Evolutionary conservation across 2,797 vertebrate genomes (phyloP).

Genomic region (Lepidocolaptes lacrymiger): DNA sequence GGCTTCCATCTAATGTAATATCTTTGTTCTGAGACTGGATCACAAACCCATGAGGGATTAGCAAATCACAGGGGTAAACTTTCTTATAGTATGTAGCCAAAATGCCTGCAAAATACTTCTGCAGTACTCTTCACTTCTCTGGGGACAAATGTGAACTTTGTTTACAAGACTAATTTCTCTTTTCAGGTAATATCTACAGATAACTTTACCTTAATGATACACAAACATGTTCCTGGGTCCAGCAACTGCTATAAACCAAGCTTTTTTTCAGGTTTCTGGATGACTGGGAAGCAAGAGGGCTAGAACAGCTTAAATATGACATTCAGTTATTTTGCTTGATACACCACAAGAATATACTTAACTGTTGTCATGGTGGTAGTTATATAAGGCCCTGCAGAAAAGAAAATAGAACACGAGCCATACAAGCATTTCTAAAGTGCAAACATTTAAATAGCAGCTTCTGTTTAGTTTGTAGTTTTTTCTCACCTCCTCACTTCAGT

Average conservation of each 20-base stretch:
- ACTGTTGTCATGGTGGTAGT: not conserved
- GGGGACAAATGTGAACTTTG: not conserved
- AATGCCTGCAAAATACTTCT: not conserved
- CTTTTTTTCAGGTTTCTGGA: not conserved
- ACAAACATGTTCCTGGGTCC: not conserved
- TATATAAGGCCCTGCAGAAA: not conserved
- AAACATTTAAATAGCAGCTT: conserved; percentile 4
- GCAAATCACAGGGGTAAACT: not conserved
- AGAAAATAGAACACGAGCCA: not conserved
- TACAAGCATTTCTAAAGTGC: not conserved
- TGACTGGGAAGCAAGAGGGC: not conserved
- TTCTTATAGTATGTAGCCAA: not conserved
- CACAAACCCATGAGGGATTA: not conserved
- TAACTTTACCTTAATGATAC: not conserved
- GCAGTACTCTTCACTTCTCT: not conserved
- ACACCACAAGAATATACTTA: not conserved
- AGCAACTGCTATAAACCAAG: not conserved
- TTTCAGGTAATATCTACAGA: not conserved
- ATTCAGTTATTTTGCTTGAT: not conserved
- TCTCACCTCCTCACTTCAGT: not conserved
- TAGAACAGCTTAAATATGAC: not conserved
- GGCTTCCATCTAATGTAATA: not conserved
- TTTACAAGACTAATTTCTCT: not conserved
- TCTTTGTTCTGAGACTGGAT: not conserved
- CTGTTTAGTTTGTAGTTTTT: not conserved